Evolutionary conservation across 2,113 vertebrate genomes (phyloP).

Genomic region (Entelurus aequoreus): DNA sequence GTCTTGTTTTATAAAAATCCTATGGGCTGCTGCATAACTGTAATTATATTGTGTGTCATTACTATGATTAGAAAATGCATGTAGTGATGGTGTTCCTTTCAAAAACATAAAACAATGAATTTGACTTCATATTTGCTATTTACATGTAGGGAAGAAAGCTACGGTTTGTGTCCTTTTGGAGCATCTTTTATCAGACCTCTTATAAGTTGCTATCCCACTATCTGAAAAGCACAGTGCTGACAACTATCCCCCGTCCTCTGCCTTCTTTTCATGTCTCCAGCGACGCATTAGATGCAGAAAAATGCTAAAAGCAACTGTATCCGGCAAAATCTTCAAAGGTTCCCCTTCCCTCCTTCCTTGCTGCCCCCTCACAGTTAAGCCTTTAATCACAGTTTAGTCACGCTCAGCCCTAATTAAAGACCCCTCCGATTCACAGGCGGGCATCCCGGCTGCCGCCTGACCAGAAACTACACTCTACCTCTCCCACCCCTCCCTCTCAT

Average conservation of each 20-base stretch:
- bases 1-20: too few species aligned
- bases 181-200: conserved; percentile 29
- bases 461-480: conserved; percentile 44
- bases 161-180: not conserved
- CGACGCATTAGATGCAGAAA: conserved; percentile 47
- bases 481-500: conserved; percentile 31
- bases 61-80: too few species aligned
- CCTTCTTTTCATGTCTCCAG: conserved; percentile 48
- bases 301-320: conserved; percentile 60
- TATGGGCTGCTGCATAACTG: too few species aligned
- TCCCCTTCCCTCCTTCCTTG: conserved; percentile 11
- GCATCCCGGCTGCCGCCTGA: conserved; percentile 53
- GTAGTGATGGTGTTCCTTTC: too few species aligned
- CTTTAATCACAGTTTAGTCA: conserved; percentile 80
- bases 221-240: conserved; percentile 28
- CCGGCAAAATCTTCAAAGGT: conserved; percentile 66
- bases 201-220: conserved; percentile 1
- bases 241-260: conserved; percentile 20
- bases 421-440: conserved; percentile 61
- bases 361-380: conserved; percentile 59
- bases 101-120: too few species aligned
- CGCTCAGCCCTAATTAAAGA: conserved; percentile 76
- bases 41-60: too few species aligned
- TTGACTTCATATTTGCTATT: not conserved
- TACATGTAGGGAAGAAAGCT: conserved; percentile 3